These are phyloP conservation scores for Melanostigma gelatinosum DNA, from an alignment of 2,113 vertebrate species.

Conservation along the genomic window DNA sequence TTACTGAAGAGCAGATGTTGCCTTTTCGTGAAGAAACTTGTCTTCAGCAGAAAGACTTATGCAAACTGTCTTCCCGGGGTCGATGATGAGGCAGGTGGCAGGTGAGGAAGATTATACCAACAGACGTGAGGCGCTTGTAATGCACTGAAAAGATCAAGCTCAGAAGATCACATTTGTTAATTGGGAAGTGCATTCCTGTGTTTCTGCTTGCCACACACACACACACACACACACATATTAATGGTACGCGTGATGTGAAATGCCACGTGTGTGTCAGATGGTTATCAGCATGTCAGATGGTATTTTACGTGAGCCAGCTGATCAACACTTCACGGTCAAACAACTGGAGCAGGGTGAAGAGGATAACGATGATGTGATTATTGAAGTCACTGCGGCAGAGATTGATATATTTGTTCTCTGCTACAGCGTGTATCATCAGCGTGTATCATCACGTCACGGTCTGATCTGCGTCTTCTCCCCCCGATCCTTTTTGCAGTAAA, in stretches of 20 bases:
- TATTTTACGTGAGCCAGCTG: slow-evolving; percentile 39
- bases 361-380: slow-evolving; percentile 4
- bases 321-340: slow-evolving; percentile 13
- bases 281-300: slow-evolving; percentile 25
- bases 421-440: not conserved
- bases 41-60: not conserved
- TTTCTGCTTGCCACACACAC: not conserved
- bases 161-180: not conserved
- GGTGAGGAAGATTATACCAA: not conserved
- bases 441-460: not conserved
- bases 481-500: not conserved
- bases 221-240: not conserved
- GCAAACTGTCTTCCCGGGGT: not conserved
- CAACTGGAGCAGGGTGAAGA: not conserved
- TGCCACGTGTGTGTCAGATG: slow-evolving; percentile 39
- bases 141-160: slow-evolving; percentile 1
- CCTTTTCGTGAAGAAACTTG: not conserved
- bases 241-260: slow-evolving; percentile 40
- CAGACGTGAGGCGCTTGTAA: not conserved
- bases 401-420: not conserved
- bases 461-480: not conserved
- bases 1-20: slow-evolving; percentile 11
- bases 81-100: not conserved
- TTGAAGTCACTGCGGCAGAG: not conserved
- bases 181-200: not conserved